Evolutionary conservation across 23 tunicate genomes (phyloP).

Genomic region (Trididemnum nubilum): DNA sequence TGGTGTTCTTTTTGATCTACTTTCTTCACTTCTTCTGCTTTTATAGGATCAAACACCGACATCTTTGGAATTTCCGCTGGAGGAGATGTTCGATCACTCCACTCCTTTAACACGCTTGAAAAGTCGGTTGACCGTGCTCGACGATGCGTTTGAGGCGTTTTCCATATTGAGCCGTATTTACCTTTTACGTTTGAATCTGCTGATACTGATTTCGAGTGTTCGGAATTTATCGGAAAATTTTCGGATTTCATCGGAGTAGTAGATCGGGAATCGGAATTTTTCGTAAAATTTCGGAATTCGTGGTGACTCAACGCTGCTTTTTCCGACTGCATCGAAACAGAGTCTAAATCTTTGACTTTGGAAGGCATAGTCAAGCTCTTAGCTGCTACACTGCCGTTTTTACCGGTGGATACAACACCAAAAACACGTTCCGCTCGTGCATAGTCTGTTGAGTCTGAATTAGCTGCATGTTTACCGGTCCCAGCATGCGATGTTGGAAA

Average conservation of each 20-base stretch:
- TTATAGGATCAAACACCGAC: conserved; percentile 5
- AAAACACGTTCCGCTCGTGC: conserved; percentile 46
- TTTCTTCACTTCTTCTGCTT: not conserved
- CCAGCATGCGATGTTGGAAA: too few species aligned
- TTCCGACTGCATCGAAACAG: not conserved
- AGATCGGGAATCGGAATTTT: not conserved
- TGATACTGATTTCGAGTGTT: not conserved
- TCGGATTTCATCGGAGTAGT: not conserved
- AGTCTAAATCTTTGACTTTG: conserved; percentile 3
- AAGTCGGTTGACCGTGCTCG: conserved; percentile 40
- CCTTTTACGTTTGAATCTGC: conserved; percentile 34
- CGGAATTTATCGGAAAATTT: not conserved
- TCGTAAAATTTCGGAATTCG: not conserved
- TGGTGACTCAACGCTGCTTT: not conserved
- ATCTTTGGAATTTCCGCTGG: conserved; percentile 7
- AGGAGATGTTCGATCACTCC: conserved; percentile 4
- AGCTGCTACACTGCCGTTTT: conserved; percentile 22
- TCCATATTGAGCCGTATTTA: conserved; percentile 80
- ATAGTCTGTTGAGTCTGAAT: too few species aligned
- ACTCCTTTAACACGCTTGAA: conserved; percentile 19
- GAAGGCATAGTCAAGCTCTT: conserved; percentile 22
- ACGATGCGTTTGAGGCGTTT: conserved; percentile 62
- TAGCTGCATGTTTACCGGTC: too few species aligned
- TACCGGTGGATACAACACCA: conserved; percentile 52
- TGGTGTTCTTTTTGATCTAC: conserved; percentile 1